Percentiles rank a stretch among this genome's conserved stretches.
Evolutionary conservation across 2,113 vertebrate species (phyloP).

Genomic region (Pygoscelis adeliae): DNA sequence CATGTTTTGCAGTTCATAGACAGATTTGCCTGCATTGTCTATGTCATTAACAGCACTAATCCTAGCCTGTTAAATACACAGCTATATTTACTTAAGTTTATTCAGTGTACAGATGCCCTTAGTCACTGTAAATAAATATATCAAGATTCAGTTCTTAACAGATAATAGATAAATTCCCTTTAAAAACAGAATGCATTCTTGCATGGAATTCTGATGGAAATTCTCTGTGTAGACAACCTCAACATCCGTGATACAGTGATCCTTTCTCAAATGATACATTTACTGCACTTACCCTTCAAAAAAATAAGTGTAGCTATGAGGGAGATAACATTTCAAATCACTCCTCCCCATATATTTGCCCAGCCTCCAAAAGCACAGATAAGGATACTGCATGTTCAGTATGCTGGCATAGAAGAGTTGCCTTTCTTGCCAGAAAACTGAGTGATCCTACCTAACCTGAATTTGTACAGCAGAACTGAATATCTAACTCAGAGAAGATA

Average conservation of each 20-base stretch:
- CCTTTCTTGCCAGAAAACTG: background rate
- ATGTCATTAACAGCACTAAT: background rate
- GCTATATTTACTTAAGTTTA: background rate
- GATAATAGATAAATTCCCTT: background rate
- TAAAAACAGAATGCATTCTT: background rate
- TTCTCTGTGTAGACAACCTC: background rate
- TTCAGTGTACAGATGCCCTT: background rate
- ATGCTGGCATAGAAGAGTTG: background rate
- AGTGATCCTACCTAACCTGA: background rate
- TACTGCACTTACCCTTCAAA: background rate
- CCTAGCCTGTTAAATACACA: background rate
- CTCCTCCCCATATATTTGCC: background rate
- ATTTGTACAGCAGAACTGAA: background rate
- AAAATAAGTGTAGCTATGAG: background rate
- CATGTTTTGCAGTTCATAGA: background rate
- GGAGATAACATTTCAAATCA: background rate
- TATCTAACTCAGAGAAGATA: background rate
- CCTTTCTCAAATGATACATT: background rate
- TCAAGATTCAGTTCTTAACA: background rate
- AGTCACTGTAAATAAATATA: background rate
- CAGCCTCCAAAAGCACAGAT: background rate
- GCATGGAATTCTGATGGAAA: background rate
- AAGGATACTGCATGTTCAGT: background rate
- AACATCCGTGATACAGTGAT: background rate
- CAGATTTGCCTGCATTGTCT: background rate